A percentile compares a stretch with the other conserved stretches of the same genome.
phyloP scores from a whole-genome alignment of 2,797 vertebrate genomes.

The Takifugu rubripes region DNA sequence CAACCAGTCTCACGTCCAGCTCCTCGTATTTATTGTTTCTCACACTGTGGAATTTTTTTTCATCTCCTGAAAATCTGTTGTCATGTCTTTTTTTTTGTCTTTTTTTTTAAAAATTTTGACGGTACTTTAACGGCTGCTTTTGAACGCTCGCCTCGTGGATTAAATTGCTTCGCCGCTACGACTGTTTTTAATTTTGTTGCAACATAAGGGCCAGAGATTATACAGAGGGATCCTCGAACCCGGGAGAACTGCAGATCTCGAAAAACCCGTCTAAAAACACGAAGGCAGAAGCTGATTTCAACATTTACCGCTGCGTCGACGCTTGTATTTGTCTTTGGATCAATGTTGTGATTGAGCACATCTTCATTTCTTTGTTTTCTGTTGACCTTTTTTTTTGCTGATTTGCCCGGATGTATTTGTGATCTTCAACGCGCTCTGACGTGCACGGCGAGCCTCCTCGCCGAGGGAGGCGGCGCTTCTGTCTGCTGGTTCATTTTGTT shows the following conservation, averaged over 20 bases:
- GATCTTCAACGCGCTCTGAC: constrained; percentile 49
- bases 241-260: constrained; percentile 17
- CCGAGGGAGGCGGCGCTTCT: constrained; percentile 44
- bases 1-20: constrained; percentile 21
- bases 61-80: constrained; percentile 29
- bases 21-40: constrained; percentile 62
- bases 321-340: too few relatives aligned
- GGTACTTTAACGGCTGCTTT: too few relatives aligned
- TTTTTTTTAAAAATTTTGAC: too few relatives aligned
- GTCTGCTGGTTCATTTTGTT: constrained; percentile 70
- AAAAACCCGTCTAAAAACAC: background rate
- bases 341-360: background rate
- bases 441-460: constrained; percentile 43
- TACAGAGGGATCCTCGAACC: constrained; percentile 10
- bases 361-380: constrained; percentile 40
- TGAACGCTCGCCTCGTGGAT: background rate
- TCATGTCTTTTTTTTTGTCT: constrained; percentile 7
- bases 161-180: constrained; percentile 17
- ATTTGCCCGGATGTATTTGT: constrained; percentile 40
- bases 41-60: constrained; percentile 41
- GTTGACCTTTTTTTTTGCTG: constrained; percentile 46
- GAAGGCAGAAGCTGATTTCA: too few relatives aligned
- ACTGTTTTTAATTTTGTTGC: constrained; percentile 24
- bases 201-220: constrained; percentile 6
- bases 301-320: too few relatives aligned